These are phyloP conservation scores for Ormyrus thymus DNA, from an alignment of 2,888 invertebrate species.

Conservation along the genomic window DNA sequence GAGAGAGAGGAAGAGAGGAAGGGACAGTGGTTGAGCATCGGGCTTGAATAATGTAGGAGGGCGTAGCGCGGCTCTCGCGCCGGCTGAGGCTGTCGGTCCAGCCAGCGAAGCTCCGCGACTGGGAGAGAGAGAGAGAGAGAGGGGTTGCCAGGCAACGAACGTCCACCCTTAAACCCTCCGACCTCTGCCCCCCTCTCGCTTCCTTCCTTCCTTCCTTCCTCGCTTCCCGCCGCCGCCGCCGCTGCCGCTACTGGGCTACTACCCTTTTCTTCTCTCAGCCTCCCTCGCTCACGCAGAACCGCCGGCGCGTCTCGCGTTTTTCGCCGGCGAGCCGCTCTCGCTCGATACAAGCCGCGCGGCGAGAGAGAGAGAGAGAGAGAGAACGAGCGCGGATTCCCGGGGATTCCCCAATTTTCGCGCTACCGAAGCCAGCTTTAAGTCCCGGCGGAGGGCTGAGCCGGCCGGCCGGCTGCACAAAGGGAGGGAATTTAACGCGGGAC, in stretches of 20 bases:
- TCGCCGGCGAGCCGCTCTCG: constrained; percentile 56
- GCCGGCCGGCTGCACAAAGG: constrained; percentile 31
- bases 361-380: too few species aligned
- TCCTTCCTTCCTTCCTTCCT: constrained; percentile 52
- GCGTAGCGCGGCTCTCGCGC: constrained; percentile 55
- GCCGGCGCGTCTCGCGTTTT: constrained; percentile 21
- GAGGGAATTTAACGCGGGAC: neutral
- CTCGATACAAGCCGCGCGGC: constrained; percentile 68
- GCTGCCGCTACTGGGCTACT: constrained; percentile 37
- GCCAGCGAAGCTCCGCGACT: constrained; percentile 45
- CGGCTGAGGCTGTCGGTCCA: constrained; percentile 39
- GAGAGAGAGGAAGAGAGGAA: constrained; percentile 7
- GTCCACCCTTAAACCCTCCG: constrained; percentile 70
- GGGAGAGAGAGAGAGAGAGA: constrained; percentile 63
- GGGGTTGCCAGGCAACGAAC: constrained; percentile 72
- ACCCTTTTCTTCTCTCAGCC: constrained; percentile 16
- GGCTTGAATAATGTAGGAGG: constrained; percentile 69
- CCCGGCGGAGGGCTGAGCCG: constrained; percentile 34
- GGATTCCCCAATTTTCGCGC: constrained; percentile 72
- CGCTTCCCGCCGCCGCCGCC: constrained; percentile 49
- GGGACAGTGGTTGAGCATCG: constrained; percentile 69
- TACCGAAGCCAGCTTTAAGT: constrained; percentile 62
- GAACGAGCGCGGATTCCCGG: constrained; percentile 61
- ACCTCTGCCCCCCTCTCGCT: constrained; percentile 56
- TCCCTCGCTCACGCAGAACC: constrained; percentile 15